Evolutionary conservation across 64 coral and sea anemone genomes (phyloP).

Genomic region (Montipora efflorescens): DNA sequence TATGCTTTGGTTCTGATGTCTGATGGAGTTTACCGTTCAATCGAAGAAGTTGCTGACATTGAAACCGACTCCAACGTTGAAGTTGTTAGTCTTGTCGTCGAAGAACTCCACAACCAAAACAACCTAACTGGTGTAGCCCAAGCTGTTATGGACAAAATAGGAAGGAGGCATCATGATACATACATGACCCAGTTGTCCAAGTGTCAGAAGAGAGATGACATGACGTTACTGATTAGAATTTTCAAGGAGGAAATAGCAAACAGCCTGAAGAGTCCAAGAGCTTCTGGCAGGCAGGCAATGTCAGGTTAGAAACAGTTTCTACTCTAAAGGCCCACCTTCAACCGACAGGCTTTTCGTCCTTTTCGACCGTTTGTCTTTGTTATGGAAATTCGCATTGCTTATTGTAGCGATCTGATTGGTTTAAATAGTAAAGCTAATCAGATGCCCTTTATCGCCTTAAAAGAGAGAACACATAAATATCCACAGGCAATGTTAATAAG

Average conservation of each 20-base stretch:
- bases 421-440: too few relatives aligned
- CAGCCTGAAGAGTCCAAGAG: slow-evolving; percentile 81
- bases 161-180: slow-evolving; percentile 85
- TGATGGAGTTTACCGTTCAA: slow-evolving; percentile 91
- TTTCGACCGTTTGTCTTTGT: too few relatives aligned
- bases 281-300: slow-evolving; percentile 48
- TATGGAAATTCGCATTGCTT: too few relatives aligned
- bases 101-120: slow-evolving; percentile 82
- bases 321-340: too few relatives aligned
- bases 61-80: slow-evolving; percentile 81
- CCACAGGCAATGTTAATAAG: too few relatives aligned
- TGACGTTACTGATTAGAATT: slow-evolving; percentile 87
- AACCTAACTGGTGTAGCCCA: slow-evolving; percentile 92
- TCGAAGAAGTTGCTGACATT: slow-evolving; percentile 77
- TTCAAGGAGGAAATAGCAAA: slow-evolving; percentile 85
- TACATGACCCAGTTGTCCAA: slow-evolving; percentile 88
- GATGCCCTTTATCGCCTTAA: too few relatives aligned
- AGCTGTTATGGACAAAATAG: slow-evolving; percentile 91
- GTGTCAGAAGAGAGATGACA: slow-evolving; percentile 98
- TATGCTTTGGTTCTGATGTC: slow-evolving; percentile 94
- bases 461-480: too few relatives aligned
- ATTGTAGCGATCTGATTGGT: too few relatives aligned
- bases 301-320: slow-evolving; percentile 46
- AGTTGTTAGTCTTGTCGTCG: slow-evolving; percentile 79
- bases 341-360: too few relatives aligned